Evolutionary conservation across 2,888 invertebrate species (phyloP).

Genomic region (Drosophila formosana): DNA sequence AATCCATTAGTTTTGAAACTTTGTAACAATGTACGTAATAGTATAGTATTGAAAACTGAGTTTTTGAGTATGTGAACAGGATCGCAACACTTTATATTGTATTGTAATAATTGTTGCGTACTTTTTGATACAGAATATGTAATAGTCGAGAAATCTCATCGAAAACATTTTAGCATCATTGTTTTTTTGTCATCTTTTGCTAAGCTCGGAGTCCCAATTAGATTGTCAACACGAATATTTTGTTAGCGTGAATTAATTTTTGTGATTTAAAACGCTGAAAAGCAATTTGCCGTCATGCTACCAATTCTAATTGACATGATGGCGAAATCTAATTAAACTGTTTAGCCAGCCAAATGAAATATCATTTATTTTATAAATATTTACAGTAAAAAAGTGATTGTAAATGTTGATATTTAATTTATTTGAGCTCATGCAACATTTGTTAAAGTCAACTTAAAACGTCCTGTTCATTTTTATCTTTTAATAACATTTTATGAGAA

Average conservation of each 20-base stretch:
- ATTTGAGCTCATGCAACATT: background rate
- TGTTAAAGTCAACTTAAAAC: background rate
- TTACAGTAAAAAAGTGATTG: background rate
- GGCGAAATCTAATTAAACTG: conserved; percentile 37
- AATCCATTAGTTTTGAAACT: too few species aligned
- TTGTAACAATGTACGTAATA: too few species aligned
- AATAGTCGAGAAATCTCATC: background rate
- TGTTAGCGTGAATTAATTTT: conserved; percentile 64
- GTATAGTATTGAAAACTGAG: too few species aligned
- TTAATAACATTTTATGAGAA: conserved; percentile 32
- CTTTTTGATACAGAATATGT: background rate
- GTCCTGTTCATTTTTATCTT: background rate
- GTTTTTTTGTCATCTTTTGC: conserved; percentile 16
- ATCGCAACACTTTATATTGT: too few species aligned
- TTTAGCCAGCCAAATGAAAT: conserved; percentile 2
- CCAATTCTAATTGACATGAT: conserved; percentile 42
- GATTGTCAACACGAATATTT: conserved; percentile 67
- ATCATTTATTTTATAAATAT: conserved; percentile 7
- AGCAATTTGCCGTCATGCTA: conserved; percentile 37
- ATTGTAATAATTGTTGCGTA: background rate
- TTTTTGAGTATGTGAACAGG: too few species aligned
- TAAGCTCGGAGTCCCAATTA: conserved; percentile 55
- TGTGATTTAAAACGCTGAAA: conserved; percentile 56
- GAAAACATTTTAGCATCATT: background rate
- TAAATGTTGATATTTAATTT: background rate